Percentiles rank a stretch among this genome's conserved stretches.
These are phyloP conservation scores for Deroplatys truncata DNA, from an alignment of 2,888 invertebrate genomes.

Conservation along the genomic window DNA sequence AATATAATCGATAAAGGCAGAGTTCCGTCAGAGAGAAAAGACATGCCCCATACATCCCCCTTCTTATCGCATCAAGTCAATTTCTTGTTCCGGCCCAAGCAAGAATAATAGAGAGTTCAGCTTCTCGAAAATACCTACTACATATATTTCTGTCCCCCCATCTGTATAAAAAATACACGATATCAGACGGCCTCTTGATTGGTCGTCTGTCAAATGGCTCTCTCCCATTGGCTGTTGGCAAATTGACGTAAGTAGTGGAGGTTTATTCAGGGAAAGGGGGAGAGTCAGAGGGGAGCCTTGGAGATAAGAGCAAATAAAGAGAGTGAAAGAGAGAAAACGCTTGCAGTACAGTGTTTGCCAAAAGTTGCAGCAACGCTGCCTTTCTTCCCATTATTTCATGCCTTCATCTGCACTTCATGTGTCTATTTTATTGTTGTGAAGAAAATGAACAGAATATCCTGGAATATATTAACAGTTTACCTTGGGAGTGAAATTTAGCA, in stretches of 20 bases:
- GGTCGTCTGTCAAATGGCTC: not conserved
- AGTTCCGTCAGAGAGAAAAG: too few species aligned
- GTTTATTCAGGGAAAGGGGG: not conserved
- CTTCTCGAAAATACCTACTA: not conserved
- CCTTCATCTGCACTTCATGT: too few species aligned
- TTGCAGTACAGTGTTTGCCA: not conserved
- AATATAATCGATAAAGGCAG: not conserved
- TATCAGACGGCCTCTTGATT: not conserved
- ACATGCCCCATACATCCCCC: too few species aligned
- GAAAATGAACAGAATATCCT: not conserved
- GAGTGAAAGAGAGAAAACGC: not conserved
- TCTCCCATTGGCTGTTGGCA: conserved; percentile 3
- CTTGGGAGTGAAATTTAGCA: too few species aligned
- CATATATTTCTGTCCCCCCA: not conserved
- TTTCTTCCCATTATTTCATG: too few species aligned
- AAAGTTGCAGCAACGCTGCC: not conserved
- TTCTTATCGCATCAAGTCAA: not conserved
- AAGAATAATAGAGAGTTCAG: not conserved
- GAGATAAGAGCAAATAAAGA: conserved; percentile 9
- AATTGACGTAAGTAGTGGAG: conserved; percentile 6
- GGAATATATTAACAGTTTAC: too few species aligned
- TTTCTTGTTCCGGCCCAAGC: not conserved
- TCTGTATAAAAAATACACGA: not conserved
- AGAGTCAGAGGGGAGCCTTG: not conserved
- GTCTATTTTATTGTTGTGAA: not conserved